Evolutionary conservation across 1,140 invertebrate species (phyloP), one percentile per base, ranked within the genome.

Genomic region (Amphibalanus amphitrite): DNA sequence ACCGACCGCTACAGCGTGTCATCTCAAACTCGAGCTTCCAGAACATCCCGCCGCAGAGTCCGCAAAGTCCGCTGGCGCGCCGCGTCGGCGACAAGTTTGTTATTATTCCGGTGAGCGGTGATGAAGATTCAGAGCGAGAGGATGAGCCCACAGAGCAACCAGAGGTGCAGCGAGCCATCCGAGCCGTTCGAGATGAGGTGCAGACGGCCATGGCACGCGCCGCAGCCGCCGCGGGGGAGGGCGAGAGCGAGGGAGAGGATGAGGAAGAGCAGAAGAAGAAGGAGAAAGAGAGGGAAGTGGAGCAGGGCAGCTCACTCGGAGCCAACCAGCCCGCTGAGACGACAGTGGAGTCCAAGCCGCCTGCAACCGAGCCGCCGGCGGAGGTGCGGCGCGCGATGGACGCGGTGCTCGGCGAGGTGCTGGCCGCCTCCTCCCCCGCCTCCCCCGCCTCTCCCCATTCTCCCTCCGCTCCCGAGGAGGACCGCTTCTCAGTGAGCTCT

Each of bases 11-110:
- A 40, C 28, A 75, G 29, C n/a, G 69, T 15, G 64, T 75, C 29
- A 69, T 29, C 29, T 67, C 71, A 29, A 71, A 47, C 17, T 75
- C 75, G 17, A 75, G 75, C 20, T 75, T 75, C 69, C 72, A 74
- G 65, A 73, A 69, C 29, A 75, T 75, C 28, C 75, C 75, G 25
- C 75, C 75, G 28, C 71, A 71, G 25, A 73, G 72, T 1, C 71
- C 73, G 28, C 71, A 73, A 26, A 73, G 73, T 64, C 75, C 75
- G 8, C 69, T 72, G 26, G 75, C 75, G 8, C 69, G 70, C 25
- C 71, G 65, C 33, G 25, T 73, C 28, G 71, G 64, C 65, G 74
- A 73, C 29, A 71, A 71, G 15, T 73, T 75, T 23, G 69, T 70
- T 40, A 74, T 75, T 38, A 75, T 75, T 10, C 75, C 75, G 15